Evolutionary conservation across 2,888 invertebrate species (phyloP).

Genomic region (Cheilosia vulpina): DNA sequence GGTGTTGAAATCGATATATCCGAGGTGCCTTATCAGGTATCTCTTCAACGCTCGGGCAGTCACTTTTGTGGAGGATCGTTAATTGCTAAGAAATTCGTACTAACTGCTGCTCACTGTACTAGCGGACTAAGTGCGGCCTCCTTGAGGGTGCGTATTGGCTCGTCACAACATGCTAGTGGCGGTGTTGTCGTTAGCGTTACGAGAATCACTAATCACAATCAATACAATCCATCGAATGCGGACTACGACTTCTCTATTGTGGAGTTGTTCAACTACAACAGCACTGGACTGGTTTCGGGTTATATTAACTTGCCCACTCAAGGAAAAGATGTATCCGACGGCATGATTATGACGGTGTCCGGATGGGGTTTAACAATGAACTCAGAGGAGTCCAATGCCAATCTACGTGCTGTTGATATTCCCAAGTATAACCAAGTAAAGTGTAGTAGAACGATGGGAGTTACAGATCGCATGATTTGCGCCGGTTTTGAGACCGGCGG

Average conservation of each 20-base stretch:
- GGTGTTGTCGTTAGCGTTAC: slow-evolving; percentile 81
- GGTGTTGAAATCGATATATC: slow-evolving; percentile 81
- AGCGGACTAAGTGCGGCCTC: slow-evolving; percentile 66
- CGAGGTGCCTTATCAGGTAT: slow-evolving; percentile 83
- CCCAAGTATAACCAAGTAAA: slow-evolving; percentile 79
- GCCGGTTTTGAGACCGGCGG: slow-evolving; percentile 79
- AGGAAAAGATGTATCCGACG: slow-evolving; percentile 77
- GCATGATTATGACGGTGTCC: slow-evolving; percentile 78
- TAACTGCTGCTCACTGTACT: slow-evolving; percentile 84
- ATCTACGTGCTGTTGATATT: slow-evolving; percentile 78
- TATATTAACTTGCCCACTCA: slow-evolving; percentile 77
- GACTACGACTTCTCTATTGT: slow-evolving; percentile 84
- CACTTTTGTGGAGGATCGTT: slow-evolving; percentile 84
- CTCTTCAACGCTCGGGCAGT: slow-evolving; percentile 80
- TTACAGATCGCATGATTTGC: slow-evolving; percentile 81
- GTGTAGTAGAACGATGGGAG: slow-evolving; percentile 77
- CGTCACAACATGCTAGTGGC: slow-evolving; percentile 79
- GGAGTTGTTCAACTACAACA: slow-evolving; percentile 78
- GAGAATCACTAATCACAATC: slow-evolving; percentile 80
- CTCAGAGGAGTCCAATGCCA: slow-evolving; percentile 69
- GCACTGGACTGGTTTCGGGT: slow-evolving; percentile 75
- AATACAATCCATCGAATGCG: slow-evolving; percentile 82
- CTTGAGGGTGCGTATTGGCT: slow-evolving; percentile 82
- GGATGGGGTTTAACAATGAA: slow-evolving; percentile 81
- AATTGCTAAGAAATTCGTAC: slow-evolving; percentile 80